Base-by-base conservation (phyloP, 2,888 invertebrate genomes). In the Dastarcus helophoroides region DNA sequence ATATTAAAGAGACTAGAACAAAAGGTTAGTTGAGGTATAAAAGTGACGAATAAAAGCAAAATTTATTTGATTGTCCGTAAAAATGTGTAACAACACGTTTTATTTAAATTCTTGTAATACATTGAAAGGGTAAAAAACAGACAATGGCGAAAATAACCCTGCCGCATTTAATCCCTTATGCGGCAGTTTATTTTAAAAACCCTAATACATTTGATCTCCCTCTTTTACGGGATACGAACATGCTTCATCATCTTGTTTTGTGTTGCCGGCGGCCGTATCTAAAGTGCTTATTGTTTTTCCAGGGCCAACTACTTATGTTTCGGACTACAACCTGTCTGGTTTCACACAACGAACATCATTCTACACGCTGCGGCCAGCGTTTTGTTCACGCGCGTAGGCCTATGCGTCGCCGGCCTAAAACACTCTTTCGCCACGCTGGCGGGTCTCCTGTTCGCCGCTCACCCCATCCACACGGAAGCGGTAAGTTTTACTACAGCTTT, bases 381-480 rank as follows among this genome's bases (percentile, higher is more conserved):
- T 47, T 67, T 81, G 21, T 81, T 81, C 47, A 76, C 79, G 11
- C 69, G 76, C 41, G 72, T 77, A 21, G 77, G 77, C 45, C 63
- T 73, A 26, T 64, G 66, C n/a, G 71, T 81, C 28, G 79, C 78
- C 26, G 69, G 75, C 11, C 64, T 81, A 43, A 72, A 72, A 47
- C 71, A 73, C 10, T 73, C 75, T 22, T 79, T 79, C 44, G 78
- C 83, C 3, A 73, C 79, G 4, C 60, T 80, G 8, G 76, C 83
- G 1, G 79, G 80, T 10, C 58, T 81, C 23, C 64, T 88, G 44
- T 90, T 89, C 54, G 85, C 88, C 3, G 73, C 79, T 3, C 90
- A 90, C 56, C 89, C 90, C 12, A 73, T 90, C 39, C 89, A 89
- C 58, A 84, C 86, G 1, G 89, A 90, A 62, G 88, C 89, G 56